Conservation (phyloP, 2,797 vertebrate genomes). For the Melanotaenia parkinsoni region DNA sequence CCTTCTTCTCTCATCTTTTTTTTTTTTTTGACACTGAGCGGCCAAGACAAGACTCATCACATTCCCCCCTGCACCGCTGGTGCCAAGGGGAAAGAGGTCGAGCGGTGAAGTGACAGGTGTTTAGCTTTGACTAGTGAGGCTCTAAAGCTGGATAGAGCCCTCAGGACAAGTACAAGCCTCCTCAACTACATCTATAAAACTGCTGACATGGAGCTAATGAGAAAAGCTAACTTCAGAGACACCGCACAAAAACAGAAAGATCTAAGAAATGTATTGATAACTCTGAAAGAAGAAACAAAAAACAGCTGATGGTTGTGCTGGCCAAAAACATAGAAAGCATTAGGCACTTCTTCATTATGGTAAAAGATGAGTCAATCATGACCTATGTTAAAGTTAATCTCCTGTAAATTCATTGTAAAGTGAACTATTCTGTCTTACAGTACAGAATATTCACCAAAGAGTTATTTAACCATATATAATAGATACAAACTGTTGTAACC, state of each 20-base stretch:
- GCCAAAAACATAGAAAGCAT: slow-evolving; percentile 11
- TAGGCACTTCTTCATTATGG: slow-evolving; percentile 4
- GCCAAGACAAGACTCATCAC: slow-evolving; percentile 47
- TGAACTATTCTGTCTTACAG: no score
- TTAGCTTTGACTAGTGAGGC: slow-evolving; percentile 61
- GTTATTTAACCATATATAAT: no score
- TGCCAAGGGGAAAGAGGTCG: slow-evolving; percentile 34
- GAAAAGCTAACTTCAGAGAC: slow-evolving; percentile 46
- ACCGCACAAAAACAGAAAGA: slow-evolving; percentile 17
- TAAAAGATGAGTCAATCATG: not conserved
- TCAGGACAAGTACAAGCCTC: slow-evolving; percentile 41
- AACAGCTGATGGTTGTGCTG: slow-evolving; percentile 32
- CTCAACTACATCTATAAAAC: slow-evolving; percentile 32
- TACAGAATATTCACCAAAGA: not conserved
- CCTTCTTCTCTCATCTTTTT: not conserved
- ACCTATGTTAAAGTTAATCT: not conserved
- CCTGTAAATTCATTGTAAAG: not conserved
- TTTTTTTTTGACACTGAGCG: slow-evolving; percentile 51
- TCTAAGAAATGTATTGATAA: slow-evolving; percentile 39
- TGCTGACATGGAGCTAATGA: slow-evolving; percentile 58
- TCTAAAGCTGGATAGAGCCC: slow-evolving; percentile 51
- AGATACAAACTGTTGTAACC: not conserved
- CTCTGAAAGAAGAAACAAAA: slow-evolving; percentile 19
- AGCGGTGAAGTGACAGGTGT: slow-evolving; percentile 70
- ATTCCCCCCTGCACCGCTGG: slow-evolving; percentile 7